Evolutionary conservation across 2,888 invertebrate species (phyloP).

Genomic region (Hartigia nigra): DNA sequence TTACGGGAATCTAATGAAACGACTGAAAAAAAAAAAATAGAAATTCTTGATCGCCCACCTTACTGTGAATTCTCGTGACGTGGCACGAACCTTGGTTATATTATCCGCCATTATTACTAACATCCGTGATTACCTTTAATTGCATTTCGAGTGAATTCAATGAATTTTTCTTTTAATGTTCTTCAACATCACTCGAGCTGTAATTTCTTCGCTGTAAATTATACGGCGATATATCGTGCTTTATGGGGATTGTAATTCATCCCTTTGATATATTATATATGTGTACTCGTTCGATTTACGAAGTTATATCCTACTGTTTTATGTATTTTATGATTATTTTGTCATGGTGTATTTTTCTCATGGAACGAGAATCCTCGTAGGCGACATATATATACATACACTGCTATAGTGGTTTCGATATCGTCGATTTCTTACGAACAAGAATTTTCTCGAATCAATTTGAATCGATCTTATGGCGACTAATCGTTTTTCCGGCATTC

Average conservation of each 20-base stretch:
- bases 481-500: background rate
- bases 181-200: conserved; percentile 5
- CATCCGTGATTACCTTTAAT: background rate
- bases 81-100: background rate
- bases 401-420: background rate
- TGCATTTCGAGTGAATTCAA: conserved; percentile 7
- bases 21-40: background rate
- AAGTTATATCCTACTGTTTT: background rate
- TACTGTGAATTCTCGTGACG: background rate
- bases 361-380: background rate
- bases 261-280: background rate
- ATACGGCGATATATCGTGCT: conserved; percentile 1
- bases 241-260: background rate
- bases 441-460: background rate
- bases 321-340: background rate
- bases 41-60: background rate
- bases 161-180: conserved; percentile 17
- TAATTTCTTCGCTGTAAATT: conserved; percentile 25
- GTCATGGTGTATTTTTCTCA: background rate
- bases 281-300: too few relatives aligned
- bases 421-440: background rate
- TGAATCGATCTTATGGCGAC: background rate
- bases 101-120: background rate
- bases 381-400: too few relatives aligned
- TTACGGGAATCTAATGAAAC: background rate